These are phyloP conservation scores for Forbesichthys papilliferus DNA, from an alignment of 2,113 vertebrate species.

Conservation along the genomic window DNA sequence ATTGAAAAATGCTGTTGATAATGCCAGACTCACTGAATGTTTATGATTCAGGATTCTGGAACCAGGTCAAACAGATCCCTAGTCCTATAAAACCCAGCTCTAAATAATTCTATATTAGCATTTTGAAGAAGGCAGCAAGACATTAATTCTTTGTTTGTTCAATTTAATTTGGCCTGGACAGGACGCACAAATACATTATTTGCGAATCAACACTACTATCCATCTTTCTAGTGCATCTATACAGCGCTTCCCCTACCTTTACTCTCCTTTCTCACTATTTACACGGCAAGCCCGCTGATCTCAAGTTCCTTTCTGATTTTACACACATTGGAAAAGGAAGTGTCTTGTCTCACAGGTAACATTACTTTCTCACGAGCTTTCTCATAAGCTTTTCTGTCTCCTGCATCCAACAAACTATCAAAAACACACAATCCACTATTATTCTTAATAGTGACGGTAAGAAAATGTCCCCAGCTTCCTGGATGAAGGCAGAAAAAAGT, in stretches of 20 bases:
- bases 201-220: conserved; percentile 1
- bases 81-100: conserved; percentile 11
- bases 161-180: not conserved
- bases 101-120: no score
- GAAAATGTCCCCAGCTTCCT: no score
- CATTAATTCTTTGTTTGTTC: no score
- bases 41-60: no score
- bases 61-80: conserved; percentile 11
- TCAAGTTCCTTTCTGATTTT: not conserved
- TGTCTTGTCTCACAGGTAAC: not conserved
- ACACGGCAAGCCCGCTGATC: conserved; percentile 7
- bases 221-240: not conserved
- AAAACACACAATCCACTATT: not conserved
- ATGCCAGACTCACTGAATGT: no score
- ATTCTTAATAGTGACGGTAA: no score
- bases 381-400: conserved; percentile 8
- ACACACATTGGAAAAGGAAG: conserved; percentile 5
- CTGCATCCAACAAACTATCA: not conserved
- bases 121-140: no score
- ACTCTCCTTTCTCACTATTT: not conserved
- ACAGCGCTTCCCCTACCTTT: conserved; percentile 28
- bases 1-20: no score
- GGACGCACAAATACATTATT: conserved; percentile 42
- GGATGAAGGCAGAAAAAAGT: no score
- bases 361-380: conserved; percentile 12